Base-by-base conservation (phyloP, 2,113 vertebrate species). In the Phyllopteryx taeniolatus region DNA sequence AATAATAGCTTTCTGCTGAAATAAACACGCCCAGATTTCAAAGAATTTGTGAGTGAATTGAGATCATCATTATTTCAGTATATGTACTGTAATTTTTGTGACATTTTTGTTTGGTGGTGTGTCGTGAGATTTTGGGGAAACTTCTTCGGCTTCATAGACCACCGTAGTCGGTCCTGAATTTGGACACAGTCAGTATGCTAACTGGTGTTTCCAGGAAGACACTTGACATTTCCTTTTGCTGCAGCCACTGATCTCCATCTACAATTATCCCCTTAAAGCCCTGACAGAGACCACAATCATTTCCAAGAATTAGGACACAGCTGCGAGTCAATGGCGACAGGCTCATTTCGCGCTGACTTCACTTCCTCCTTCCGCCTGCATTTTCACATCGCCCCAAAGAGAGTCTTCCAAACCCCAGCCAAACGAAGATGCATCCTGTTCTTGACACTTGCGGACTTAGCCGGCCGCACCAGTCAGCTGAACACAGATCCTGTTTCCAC, bases 401-500 rank as follows among this genome's bases (percentile, higher is more conserved):
- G 68, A 76, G 79, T 82, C 72, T 46, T 47, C 59, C 77, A 2
- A 49, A 44, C 59, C 61, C 59, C 43, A 22, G 57, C 59, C 72
- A 57, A 33, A 73, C 80, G 78, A 57, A 75, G 62, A 79, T 62
- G 77, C 85, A 73, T 91, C 85, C 80, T 78, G 77, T 91, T 88
- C 84, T 87, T 77, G 74, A 88, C 86, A 81, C 88, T 87, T 87
- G 89, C 89, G 86, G 86, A 84, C 77, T 72, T 62, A 77, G 78
- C 74, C 27, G 49, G 74, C 69, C 67, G 83, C 75, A 54, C 65
- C 66, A 85, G 86, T 88, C 91, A 90, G 89, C 88, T 88, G 87
- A 88, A 85, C 82, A 22, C 77, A 56, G 87, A 91, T 93, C 87
- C 73, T 67, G 86, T 93, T 92, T 91, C 92, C 82, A 15, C 71